Conservation (phyloP, 2,797 vertebrate genomes). For the Synaphobranchus kaupii region DNA sequence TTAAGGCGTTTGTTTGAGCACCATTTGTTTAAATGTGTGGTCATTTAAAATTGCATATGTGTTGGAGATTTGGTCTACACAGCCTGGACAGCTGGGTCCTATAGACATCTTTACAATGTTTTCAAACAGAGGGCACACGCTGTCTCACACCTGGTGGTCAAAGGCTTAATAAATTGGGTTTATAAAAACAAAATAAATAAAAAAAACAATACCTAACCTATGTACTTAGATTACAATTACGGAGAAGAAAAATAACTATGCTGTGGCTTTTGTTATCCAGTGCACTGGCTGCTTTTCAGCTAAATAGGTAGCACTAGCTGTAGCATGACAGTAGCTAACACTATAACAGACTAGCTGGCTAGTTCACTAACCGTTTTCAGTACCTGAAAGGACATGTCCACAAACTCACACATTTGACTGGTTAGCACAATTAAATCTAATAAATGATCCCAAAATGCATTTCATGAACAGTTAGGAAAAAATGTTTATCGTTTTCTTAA, state of each 20-base stretch:
- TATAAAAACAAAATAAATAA: background rate
- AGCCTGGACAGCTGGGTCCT: slow-evolving; percentile 19
- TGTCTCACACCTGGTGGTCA: background rate
- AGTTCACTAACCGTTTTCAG: background rate
- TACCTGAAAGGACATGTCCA: background rate
- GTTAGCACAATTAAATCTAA: background rate
- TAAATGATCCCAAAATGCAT: background rate
- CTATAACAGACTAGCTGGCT: background rate
- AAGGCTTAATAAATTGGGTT: background rate
- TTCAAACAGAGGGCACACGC: background rate
- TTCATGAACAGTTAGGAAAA: background rate
- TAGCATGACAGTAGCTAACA: background rate
- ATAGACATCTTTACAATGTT: background rate
- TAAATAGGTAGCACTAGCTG: background rate
- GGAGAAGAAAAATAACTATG: background rate
- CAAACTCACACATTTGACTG: background rate
- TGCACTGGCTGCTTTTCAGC: background rate
- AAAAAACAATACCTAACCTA: background rate
- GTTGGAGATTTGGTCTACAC: slow-evolving; percentile 32
- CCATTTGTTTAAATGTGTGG: slow-evolving; percentile 33
- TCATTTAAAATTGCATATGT: slow-evolving; percentile 40
- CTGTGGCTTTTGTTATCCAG: background rate
- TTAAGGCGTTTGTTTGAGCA: slow-evolving; percentile 41
- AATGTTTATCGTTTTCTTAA: background rate
- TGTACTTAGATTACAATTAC: background rate